Evolutionary conservation across 2,797 vertebrate genomes (phyloP), one percentile per base, ranked within the genome.

Genomic region (Petrocephalus schoutedeni): DNA sequence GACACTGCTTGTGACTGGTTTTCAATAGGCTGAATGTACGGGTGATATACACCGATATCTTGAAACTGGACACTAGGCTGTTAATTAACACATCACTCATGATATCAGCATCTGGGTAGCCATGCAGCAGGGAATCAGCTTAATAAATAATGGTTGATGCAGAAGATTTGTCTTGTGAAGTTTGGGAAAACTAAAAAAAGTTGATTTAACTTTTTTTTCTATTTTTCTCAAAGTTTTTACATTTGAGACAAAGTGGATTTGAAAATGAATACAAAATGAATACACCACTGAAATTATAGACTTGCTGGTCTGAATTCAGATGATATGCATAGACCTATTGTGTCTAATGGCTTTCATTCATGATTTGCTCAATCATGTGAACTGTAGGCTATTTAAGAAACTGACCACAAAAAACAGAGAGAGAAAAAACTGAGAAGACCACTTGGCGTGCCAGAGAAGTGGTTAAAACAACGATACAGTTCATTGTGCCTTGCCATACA

Each of bases 11-110:
- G 32, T 77, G 5, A n/a, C 36, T 41, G 36, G 12, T 16, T 77
- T 23, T 45, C 14, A 80, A 19, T 19, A 7, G 41, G 74, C 41
- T 80, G 36, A 49, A 49, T 21, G 19, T 80, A 45, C 41, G 74
- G 74, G 41, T 49, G 19, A 80, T 49, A 49, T 77, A 77, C 36
- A n/a, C 7, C 19, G 8, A 16, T 28, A 32, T 32, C 16, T n/a
- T 87, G 54, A n/a, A 82, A 82, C 14, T 45, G 54, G 53, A 87
- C 54, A 58, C n/a, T 19, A 28, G 23, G 21, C n/a, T 21, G 53
- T 80, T 87, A 45, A 87, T 58, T 49, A 71, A 80, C 23, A 77
- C 53, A 80, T 80, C 67, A 57, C 64, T 54, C 64, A 77, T 32
- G 4, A 58, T 59, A 51, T 2, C 28, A 56, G 51, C 2, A 0